Conservation (phyloP, 2,113 vertebrate genomes). For the Ceuthmochares aereus region DNA sequence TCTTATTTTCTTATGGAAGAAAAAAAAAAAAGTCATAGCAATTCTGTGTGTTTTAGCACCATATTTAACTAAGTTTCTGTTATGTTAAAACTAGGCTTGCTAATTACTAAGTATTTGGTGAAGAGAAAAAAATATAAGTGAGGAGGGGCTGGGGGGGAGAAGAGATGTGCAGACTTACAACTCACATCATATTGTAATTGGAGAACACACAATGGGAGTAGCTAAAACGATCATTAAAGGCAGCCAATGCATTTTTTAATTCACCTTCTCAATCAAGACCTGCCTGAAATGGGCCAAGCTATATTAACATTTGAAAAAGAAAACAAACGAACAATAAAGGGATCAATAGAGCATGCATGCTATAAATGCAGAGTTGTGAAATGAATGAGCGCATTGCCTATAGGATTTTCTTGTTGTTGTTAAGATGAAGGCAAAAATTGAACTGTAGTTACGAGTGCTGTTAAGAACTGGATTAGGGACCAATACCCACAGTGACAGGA, state of each 20-base stretch:
- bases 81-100: neutral
- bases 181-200: constrained; percentile 26
- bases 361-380: neutral
- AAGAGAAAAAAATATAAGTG: neutral
- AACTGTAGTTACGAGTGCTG: neutral
- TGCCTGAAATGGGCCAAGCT: neutral
- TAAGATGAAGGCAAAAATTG: neutral
- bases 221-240: constrained; percentile 42
- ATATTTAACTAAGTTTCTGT: constrained; percentile 21
- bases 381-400: neutral
- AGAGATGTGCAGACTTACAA: constrained; percentile 32
- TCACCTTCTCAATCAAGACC: constrained; percentile 56
- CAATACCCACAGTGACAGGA: neutral
- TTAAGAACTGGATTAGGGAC: neutral
- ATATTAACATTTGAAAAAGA: neutral
- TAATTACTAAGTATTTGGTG: neutral
- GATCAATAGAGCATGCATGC: neutral
- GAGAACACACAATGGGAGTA: constrained; percentile 52
- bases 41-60: constrained; percentile 7
- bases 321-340: neutral
- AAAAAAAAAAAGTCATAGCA: neutral
- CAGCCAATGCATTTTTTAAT: constrained; percentile 9
- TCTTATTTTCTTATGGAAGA: neutral
- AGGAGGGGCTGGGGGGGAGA: neutral
- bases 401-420: neutral